Evolutionary conservation across 2,888 invertebrate species (phyloP).

Genomic region (Erynnis tages): DNA sequence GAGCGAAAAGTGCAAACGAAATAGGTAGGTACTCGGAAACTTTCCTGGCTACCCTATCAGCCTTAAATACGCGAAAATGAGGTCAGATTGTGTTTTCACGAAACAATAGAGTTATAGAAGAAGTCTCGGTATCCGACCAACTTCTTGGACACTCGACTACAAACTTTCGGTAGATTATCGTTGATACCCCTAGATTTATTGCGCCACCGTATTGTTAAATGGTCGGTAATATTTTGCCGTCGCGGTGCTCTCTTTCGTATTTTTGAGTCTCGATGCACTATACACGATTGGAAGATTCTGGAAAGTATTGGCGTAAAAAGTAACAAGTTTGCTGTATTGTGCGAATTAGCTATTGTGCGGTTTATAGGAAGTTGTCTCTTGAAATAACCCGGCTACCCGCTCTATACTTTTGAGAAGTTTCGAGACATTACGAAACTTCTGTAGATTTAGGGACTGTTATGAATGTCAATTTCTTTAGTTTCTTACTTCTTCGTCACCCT

Average conservation of each 20-base stretch:
- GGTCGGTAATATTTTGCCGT: conserved; percentile 43
- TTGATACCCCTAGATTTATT: conserved; percentile 60
- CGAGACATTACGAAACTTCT: neutral
- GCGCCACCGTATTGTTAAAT: conserved; percentile 48
- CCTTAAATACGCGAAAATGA: conserved; percentile 44
- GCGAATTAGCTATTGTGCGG: conserved; percentile 18
- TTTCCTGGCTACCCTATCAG: conserved; percentile 33
- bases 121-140: conserved; percentile 46
- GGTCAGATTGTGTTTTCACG: conserved; percentile 49
- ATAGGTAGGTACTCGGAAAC: conserved; percentile 31
- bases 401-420: neutral
- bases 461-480: no score
- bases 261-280: conserved; percentile 23
- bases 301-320: conserved; percentile 17
- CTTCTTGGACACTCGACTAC: conserved; percentile 53
- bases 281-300: conserved; percentile 19
- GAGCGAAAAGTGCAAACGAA: conserved; percentile 30
- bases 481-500: no score
- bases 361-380: conserved; percentile 7
- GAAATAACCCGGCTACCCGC: neutral
- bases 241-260: conserved; percentile 29
- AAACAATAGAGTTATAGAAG: conserved; percentile 51
- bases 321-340: conserved; percentile 10
- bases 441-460: no score
- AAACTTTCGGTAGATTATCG: conserved; percentile 57